Percentiles rank a stretch among this genome's conserved stretches.
Evolutionary conservation across 2,797 vertebrate genomes (phyloP).

Genomic region (Euphonia xanthogaster): DNA sequence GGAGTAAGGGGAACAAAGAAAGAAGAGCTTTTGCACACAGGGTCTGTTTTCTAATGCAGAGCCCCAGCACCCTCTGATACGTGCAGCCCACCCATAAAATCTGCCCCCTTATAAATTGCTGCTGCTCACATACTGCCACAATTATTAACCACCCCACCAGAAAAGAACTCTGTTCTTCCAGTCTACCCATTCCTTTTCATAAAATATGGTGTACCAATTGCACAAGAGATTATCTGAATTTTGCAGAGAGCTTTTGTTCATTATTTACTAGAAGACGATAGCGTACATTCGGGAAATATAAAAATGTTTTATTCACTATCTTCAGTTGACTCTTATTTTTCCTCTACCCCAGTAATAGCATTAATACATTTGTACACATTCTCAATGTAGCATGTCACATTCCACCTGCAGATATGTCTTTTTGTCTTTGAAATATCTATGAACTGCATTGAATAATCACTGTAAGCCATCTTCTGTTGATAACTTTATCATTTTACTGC

Average conservation of each 20-base stretch:
- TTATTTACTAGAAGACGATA: constrained; percentile 11
- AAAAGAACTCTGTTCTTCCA: background rate
- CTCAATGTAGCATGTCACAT: background rate
- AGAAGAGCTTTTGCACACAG: background rate
- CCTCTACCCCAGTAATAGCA: background rate
- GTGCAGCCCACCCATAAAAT: background rate
- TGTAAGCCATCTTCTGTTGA: constrained; percentile 31
- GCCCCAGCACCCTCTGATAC: background rate
- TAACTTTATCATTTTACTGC: constrained; percentile 35
- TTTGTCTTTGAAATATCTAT: constrained; percentile 44
- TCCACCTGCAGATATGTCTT: constrained; percentile 5
- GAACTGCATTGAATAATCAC: constrained; percentile 41
- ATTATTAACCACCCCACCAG: background rate
- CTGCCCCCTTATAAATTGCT: background rate
- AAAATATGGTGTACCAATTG: background rate
- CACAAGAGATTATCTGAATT: constrained; percentile 24
- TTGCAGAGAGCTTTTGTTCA: constrained; percentile 21
- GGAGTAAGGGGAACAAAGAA: background rate
- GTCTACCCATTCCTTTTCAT: background rate
- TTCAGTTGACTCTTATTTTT: constrained; percentile 36
- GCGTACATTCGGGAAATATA: background rate
- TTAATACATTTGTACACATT: background rate
- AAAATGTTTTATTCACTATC: constrained; percentile 53
- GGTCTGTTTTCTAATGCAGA: background rate
- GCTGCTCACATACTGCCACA: background rate